Conservation (phyloP, 2,797 vertebrate species). For the Okamejei kenojei region DNA sequence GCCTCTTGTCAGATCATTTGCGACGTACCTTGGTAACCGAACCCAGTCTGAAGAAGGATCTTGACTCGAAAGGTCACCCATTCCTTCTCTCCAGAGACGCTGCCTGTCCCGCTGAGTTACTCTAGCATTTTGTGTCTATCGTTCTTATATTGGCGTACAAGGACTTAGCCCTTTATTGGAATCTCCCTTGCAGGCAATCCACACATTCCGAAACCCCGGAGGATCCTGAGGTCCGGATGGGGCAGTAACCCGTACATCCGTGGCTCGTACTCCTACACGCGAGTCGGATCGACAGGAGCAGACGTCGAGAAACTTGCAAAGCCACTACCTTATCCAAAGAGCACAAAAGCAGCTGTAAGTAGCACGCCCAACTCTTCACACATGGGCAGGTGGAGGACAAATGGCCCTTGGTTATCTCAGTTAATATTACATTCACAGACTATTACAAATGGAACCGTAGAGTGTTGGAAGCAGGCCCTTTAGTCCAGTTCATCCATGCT, state of each 20-base stretch:
- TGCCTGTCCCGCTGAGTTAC: too few relatives aligned
- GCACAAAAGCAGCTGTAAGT: constrained; percentile 88
- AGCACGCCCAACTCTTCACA: neutral
- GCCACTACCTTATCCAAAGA: constrained; percentile 86
- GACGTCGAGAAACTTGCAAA: constrained; percentile 88
- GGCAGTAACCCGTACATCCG: constrained; percentile 87
- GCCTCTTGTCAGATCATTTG: neutral
- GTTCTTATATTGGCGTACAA: neutral
- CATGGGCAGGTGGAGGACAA: neutral
- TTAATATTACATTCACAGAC: neutral
- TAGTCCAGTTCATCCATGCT: too few relatives aligned
- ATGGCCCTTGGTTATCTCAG: neutral
- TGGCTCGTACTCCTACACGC: constrained; percentile 95
- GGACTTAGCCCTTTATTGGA: neutral
- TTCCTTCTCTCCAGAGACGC: too few relatives aligned
- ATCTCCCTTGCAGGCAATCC: constrained; percentile 71
- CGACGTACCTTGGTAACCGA: neutral
- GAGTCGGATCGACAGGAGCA: constrained; percentile 87
- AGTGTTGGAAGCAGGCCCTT: too few relatives aligned
- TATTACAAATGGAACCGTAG: neutral
- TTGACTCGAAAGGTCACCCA: too few relatives aligned
- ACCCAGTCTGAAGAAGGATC: too few relatives aligned
- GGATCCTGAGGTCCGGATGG: constrained; percentile 91
- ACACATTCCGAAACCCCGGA: constrained; percentile 92
- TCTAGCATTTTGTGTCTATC: too few relatives aligned